Conservation (phyloP, 2,888 invertebrate genomes). For the Epiblema foenella region DNA sequence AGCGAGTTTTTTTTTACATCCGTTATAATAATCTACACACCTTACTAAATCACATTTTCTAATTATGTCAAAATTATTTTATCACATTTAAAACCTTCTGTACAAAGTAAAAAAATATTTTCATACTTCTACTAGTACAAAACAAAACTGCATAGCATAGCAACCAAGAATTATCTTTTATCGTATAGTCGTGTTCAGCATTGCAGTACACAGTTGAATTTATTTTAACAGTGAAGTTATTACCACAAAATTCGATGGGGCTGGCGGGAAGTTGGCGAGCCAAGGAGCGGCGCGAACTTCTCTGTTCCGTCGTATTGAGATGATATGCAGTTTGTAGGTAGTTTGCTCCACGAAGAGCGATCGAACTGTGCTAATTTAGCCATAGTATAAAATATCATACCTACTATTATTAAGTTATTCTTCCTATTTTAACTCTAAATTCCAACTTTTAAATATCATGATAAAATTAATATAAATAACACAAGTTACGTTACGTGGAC, state of each 20-base stretch:
- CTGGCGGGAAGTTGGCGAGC: slow-evolving; percentile 1
- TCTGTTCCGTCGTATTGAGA: slow-evolving; percentile 49
- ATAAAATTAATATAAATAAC: slow-evolving; percentile 79
- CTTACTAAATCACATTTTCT: slow-evolving; percentile 83
- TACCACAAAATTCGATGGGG: background rate
- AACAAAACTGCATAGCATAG: slow-evolving; percentile 71
- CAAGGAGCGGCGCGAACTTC: slow-evolving; percentile 3
- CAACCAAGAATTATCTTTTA: slow-evolving; percentile 55
- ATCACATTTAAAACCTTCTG: slow-evolving; percentile 83
- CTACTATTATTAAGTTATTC: slow-evolving; percentile 59
- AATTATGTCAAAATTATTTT: slow-evolving; percentile 81
- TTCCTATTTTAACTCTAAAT: slow-evolving; percentile 69
- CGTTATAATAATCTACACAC: slow-evolving; percentile 76
- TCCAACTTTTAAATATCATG: slow-evolving; percentile 70
- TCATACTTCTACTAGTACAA: slow-evolving; percentile 77
- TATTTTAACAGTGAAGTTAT: background rate
- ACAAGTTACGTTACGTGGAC: slow-evolving; percentile 78
- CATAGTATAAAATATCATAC: slow-evolving; percentile 55
- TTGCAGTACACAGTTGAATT: slow-evolving; percentile 5
- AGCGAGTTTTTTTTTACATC: slow-evolving; percentile 71
- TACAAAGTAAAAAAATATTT: slow-evolving; percentile 84
- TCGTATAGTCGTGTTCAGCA: slow-evolving; percentile 50
- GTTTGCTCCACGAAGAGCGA: slow-evolving; percentile 52
- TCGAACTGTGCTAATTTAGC: slow-evolving; percentile 59
- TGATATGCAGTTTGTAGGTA: slow-evolving; percentile 61